Evolutionary conservation across 2,113 vertebrate genomes (phyloP).

Genomic region (Mirounga angustirostris): DNA sequence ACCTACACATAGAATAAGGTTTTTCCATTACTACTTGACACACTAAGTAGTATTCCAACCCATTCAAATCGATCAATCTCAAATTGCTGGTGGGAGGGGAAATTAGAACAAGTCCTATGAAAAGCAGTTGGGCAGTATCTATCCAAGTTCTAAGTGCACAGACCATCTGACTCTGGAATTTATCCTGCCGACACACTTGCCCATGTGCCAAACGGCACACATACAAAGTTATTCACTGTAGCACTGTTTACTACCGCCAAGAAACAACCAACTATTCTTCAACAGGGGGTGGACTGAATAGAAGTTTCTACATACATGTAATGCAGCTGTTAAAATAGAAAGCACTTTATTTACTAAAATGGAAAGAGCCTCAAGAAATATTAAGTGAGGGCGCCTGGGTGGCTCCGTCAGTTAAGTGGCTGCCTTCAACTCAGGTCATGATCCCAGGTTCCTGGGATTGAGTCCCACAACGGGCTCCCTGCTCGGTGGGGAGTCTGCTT

Average conservation of each 20-base stretch:
- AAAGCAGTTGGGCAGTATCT: neutral
- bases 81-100: neutral
- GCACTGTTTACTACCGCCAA: neutral
- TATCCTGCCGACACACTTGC: neutral
- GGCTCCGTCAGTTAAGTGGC: neutral
- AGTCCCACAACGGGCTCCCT: neutral
- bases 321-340: neutral
- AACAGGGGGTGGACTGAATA: neutral
- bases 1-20: neutral
- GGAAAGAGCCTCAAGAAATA: conserved; percentile 24
- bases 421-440: neutral
- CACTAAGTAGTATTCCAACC: neutral
- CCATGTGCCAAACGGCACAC: neutral
- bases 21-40: neutral
- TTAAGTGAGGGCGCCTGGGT: neutral
- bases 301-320: neutral
- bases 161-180: neutral
- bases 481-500: no score
- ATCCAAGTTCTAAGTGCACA: neutral
- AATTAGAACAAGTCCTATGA: neutral
- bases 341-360: neutral
- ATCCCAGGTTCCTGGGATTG: neutral
- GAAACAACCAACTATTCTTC: neutral
- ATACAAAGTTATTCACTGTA: neutral
- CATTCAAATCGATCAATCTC: neutral